Percentiles rank a stretch among this genome's conserved stretches.
Conservation (phyloP, 2,113 vertebrate species). For the Todiramphus saurophagus region DNA sequence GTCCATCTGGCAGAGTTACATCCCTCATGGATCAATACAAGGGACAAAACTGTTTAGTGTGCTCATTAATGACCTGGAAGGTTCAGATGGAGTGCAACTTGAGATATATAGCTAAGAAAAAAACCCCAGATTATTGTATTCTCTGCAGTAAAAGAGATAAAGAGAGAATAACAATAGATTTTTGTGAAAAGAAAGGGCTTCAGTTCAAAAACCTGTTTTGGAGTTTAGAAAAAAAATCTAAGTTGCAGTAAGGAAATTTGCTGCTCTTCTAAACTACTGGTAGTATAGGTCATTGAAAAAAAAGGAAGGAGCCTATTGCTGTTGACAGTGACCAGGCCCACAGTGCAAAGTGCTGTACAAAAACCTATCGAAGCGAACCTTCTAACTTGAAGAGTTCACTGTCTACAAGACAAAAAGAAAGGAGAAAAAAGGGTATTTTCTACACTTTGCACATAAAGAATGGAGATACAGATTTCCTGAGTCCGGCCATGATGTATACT, state of each 20-base stretch:
- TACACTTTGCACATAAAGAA: not conserved
- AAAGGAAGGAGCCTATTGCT: not conserved
- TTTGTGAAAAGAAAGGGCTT: not conserved
- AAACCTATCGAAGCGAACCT: not conserved
- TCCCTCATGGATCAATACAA: accelerated
- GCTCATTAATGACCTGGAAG: not conserved
- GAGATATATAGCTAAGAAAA: not conserved
- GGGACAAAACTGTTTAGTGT: not conserved
- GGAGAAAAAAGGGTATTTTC: not conserved
- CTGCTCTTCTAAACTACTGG: not conserved
- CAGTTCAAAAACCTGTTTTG: not conserved
- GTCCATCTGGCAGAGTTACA: not conserved
- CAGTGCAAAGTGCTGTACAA: not conserved
- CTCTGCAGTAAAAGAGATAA: not conserved
- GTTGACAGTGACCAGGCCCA: not conserved
- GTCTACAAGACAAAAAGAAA: not conserved
- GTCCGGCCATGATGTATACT: not conserved
- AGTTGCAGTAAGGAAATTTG: not conserved
- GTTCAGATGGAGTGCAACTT: not conserved
- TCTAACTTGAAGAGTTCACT: not conserved
- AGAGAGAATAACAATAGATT: not conserved
- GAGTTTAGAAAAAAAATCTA: not conserved
- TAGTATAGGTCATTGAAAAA: not conserved
- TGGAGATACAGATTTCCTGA: not conserved
- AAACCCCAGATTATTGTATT: not conserved